A percentile compares a stretch with the other conserved stretches of the same genome.
phyloP scores from a whole-genome alignment of 2,797 vertebrate genomes.

The Anisognathus igniventris region DNA sequence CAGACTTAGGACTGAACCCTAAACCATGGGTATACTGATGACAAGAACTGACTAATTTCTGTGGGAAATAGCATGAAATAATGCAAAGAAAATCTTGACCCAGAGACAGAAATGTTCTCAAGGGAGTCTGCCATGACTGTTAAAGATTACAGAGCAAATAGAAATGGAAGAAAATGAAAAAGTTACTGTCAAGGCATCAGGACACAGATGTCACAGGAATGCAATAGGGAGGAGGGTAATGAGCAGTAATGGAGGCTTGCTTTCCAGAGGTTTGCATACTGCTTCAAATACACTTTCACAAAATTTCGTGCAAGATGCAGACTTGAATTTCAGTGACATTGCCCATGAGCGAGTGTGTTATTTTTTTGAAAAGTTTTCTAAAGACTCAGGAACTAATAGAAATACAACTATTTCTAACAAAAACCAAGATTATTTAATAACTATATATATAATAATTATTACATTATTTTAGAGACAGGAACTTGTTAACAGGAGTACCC shows the following conservation, averaged over 20 bases:
- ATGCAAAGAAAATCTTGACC: neutral
- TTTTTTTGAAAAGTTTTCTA: neutral
- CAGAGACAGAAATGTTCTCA: neutral
- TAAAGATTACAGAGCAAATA: accelerated
- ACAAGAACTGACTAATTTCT: neutral
- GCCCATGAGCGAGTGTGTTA: too few relatives aligned
- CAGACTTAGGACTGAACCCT: neutral
- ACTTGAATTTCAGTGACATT: neutral
- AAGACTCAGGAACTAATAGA: neutral
- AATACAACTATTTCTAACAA: neutral
- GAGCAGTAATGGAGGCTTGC: neutral
- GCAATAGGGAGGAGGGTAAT: neutral
- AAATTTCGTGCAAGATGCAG: too few relatives aligned
- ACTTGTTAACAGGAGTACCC: neutral
- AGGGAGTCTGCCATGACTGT: neutral
- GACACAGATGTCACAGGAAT: neutral
- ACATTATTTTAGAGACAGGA: neutral
- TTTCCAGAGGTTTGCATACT: neutral
- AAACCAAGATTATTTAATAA: neutral
- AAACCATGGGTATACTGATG: neutral
- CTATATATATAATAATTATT: neutral
- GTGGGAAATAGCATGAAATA: neutral
- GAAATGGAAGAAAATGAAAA: neutral
- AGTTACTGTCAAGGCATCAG: neutral
- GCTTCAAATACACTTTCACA: neutral